phyloP scores from a whole-genome alignment of 2,888 invertebrate genomes.

The Osmoderma eremita region DNA sequence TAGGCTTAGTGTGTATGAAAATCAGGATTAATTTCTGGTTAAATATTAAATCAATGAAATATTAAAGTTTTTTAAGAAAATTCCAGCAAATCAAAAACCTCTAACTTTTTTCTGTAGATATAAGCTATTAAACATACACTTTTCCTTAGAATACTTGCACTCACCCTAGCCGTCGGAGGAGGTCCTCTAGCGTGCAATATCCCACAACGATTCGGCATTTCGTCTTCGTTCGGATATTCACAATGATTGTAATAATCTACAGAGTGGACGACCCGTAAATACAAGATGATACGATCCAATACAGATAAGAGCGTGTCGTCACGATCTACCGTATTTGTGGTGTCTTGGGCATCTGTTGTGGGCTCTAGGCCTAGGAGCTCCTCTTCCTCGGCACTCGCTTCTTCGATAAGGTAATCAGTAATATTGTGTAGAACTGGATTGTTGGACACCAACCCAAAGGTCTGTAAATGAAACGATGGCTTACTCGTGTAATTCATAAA shows the following conservation, averaged over 20 bases:
- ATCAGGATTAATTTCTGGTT: no score
- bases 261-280: slow-evolving; percentile 96
- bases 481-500: background rate
- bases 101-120: no score
- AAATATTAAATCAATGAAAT: no score
- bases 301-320: slow-evolving; percentile 79
- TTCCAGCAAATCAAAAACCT: no score
- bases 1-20: no score
- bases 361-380: slow-evolving; percentile 82
- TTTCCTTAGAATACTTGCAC: no score
- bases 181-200: slow-evolving; percentile 97
- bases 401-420: slow-evolving; percentile 97
- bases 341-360: slow-evolving; percentile 62
- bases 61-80: no score
- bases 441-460: slow-evolving; percentile 79
- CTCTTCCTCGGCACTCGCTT: slow-evolving; percentile 98
- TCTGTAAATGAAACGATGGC: slow-evolving; percentile 56
- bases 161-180: slow-evolving; percentile 82
- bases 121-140: no score
- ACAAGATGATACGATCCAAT: slow-evolving; percentile 84
- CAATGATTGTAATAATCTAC: slow-evolving; percentile 99
- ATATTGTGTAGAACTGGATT: slow-evolving; percentile 97
- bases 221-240: slow-evolving; percentile 99
- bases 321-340: slow-evolving; percentile 70
- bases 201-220: slow-evolving; percentile 99